A percentile compares a stretch with the other conserved stretches of the same genome.
Evolutionary conservation across 2,113 vertebrate genomes (phyloP).

Genomic region (Callopanchax toddi): DNA sequence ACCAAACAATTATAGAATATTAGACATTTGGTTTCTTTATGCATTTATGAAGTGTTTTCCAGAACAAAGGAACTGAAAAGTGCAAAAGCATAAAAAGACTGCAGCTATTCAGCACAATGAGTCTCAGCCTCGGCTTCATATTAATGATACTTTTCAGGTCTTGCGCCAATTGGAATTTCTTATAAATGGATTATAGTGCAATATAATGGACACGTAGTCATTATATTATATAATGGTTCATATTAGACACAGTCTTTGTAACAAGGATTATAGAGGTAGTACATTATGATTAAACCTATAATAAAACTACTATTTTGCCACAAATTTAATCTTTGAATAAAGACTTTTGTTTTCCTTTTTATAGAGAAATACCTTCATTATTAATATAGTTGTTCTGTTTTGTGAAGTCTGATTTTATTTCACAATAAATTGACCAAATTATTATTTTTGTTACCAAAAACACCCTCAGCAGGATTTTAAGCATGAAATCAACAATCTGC

Average conservation of each 20-base stretch:
- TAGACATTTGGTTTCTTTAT: no score
- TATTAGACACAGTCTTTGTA: constrained; percentile 13
- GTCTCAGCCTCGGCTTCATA: neutral
- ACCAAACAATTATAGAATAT: no score
- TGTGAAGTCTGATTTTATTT: no score
- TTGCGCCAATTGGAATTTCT: constrained; percentile 1
- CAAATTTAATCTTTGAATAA: no score
- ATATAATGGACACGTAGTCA: constrained; percentile 29
- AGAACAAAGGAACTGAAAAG: neutral
- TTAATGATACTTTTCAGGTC: constrained; percentile 10
- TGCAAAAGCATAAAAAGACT: neutral
- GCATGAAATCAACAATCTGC: constrained; percentile 1
- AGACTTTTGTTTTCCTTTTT: no score
- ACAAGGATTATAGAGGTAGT: neutral
- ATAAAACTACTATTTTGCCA: no score
- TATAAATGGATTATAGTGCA: constrained; percentile 11
- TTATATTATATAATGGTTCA: constrained; percentile 28
- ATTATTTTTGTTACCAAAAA: no score
- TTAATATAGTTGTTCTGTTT: no score
- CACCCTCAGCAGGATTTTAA: constrained; percentile 10
- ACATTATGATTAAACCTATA: no score
- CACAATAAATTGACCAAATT: no score
- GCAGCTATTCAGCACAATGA: constrained; percentile 4
- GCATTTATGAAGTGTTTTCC: neutral
- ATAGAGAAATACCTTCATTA: no score